Percentiles rank a stretch among this genome's conserved stretches.
Evolutionary conservation across 2,797 vertebrate species (phyloP).

Genomic region (Rhodeus uyekii): DNA sequence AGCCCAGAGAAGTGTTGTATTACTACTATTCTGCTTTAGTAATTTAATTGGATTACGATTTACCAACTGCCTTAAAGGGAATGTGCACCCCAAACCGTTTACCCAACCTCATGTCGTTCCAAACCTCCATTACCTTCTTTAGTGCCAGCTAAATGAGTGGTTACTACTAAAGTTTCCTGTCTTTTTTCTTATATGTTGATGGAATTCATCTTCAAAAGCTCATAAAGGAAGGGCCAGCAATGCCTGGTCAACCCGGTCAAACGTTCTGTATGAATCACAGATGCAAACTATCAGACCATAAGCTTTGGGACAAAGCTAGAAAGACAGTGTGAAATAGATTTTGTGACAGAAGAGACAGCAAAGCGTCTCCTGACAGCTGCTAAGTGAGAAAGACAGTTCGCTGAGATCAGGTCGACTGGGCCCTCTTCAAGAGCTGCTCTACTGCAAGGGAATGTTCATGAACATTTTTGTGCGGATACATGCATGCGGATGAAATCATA

Average conservation of each 20-base stretch:
- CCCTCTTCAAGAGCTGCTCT: not conserved
- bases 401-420: conserved; percentile 3
- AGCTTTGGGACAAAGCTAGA: conserved; percentile 1
- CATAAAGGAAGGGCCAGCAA: not conserved
- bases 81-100: not conserved
- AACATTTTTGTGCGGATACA: not conserved
- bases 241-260: not conserved
- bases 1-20: conserved; percentile 52
- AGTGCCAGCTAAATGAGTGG: not conserved
- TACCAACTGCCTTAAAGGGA: not conserved
- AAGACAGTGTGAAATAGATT: conserved; percentile 9
- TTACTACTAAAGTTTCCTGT: not conserved
- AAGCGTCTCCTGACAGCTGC: conserved; percentile 8
- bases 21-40: conserved; percentile 49
- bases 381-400: conserved; percentile 24
- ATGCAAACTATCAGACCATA: conserved; percentile 23
- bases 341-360: conserved; percentile 24
- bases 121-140: not conserved
- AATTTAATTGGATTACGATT: not conserved
- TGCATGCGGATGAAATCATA: not conserved
- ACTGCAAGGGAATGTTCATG: conserved; percentile 10
- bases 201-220: not conserved
- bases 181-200: not conserved
- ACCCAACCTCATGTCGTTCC: not conserved
- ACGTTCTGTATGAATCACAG: conserved; percentile 7